Evolutionary conservation across 2,113 vertebrate species (phyloP).

Genomic region (Sturnus vulgaris): DNA sequence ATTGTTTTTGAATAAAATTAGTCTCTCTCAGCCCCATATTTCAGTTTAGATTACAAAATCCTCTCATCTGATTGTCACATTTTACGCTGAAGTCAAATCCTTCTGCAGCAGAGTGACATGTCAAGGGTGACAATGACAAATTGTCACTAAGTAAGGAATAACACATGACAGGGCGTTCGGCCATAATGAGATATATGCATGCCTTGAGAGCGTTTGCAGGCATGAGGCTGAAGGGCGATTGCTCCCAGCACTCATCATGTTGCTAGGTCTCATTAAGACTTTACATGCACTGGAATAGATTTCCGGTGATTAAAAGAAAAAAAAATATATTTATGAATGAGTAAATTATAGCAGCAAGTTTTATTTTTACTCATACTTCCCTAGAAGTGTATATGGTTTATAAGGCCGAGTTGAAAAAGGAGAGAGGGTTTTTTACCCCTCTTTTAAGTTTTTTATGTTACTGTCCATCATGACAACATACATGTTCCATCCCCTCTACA

Average conservation of each 20-base stretch:
- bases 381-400: neutral
- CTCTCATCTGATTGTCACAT: slow-evolving; percentile 73
- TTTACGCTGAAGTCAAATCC: slow-evolving; percentile 70
- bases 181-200: slow-evolving; percentile 74
- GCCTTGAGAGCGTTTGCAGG: slow-evolving; percentile 58
- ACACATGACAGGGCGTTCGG: slow-evolving; percentile 73
- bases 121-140: slow-evolving; percentile 85
- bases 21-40: slow-evolving; percentile 67
- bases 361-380: neutral
- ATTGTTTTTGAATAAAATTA: slow-evolving; percentile 71
- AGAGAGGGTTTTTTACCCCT: neutral
- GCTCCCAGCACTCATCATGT: slow-evolving; percentile 48
- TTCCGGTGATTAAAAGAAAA: slow-evolving; percentile 59
- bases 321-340: slow-evolving; percentile 50
- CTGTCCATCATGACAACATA: neutral
- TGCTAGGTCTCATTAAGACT: slow-evolving; percentile 67
- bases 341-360: neutral
- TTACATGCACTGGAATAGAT: slow-evolving; percentile 25
- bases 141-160: slow-evolving; percentile 83
- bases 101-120: slow-evolving; percentile 74
- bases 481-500: neutral
- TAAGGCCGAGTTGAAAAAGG: neutral
- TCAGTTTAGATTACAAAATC: slow-evolving; percentile 75
- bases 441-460: neutral
- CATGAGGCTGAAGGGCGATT: slow-evolving; percentile 52